Percentiles rank a stretch among this genome's conserved stretches.
These are phyloP conservation scores for Masticophis lateralis DNA, from an alignment of 2,797 vertebrate genomes.

Conservation along the genomic window DNA sequence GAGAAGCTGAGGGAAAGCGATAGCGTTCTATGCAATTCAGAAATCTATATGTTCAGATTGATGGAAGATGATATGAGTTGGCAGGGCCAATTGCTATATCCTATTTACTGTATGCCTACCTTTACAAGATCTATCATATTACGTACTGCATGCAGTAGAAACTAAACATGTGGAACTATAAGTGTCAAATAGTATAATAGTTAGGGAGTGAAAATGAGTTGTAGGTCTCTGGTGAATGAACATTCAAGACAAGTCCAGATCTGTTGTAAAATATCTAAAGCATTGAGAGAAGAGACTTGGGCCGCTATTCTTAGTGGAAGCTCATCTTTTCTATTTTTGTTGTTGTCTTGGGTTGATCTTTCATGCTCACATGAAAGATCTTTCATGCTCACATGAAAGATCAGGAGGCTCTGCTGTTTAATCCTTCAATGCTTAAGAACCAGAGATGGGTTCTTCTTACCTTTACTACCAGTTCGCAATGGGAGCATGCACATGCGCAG, in stretches of 20 bases:
- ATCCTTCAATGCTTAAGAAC: neutral
- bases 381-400: neutral
- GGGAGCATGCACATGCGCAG: no score
- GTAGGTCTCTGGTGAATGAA: neutral
- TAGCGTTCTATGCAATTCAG: neutral
- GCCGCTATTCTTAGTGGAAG: neutral
- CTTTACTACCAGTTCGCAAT: no score
- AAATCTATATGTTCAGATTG: neutral
- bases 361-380: neutral
- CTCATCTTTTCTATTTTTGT: neutral
- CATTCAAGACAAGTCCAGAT: neutral
- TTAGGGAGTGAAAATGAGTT: neutral
- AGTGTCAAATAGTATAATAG: neutral
- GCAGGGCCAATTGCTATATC: neutral
- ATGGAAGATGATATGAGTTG: neutral
- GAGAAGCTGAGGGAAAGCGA: neutral
- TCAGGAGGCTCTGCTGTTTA: neutral
- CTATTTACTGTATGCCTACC: neutral
- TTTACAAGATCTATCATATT: neutral
- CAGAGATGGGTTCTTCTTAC: no score
- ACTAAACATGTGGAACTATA: neutral
- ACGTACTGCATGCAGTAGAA: neutral
- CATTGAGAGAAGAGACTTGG: neutral
- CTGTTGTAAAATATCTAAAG: neutral
- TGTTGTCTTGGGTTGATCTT: neutral